Percentiles rank a stretch among this genome's conserved stretches.
phyloP scores from a whole-genome alignment of 1,140 invertebrate species.

The Batillaria attramentaria region DNA sequence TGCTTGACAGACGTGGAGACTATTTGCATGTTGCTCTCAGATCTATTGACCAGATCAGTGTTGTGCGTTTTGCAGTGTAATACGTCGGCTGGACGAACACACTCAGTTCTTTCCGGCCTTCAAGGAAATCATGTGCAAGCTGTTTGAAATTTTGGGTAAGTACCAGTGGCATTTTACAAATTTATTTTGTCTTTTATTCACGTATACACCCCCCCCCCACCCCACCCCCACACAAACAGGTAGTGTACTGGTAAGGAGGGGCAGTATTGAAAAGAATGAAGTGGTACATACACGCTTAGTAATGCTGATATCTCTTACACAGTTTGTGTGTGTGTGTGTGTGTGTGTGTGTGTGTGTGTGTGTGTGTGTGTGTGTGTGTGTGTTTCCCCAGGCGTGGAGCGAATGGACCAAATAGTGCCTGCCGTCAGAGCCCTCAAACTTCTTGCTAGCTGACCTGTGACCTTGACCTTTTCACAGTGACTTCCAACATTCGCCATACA shows the following conservation, averaged over 20 bases:
- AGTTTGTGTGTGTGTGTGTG: too few species aligned
- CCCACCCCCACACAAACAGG: background rate
- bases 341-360: background rate
- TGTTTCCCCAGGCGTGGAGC: constrained; percentile 54
- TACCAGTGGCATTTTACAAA: constrained; percentile 1
- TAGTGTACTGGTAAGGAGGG: background rate
- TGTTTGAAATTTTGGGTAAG: constrained; percentile 68
- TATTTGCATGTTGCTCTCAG: too few species aligned
- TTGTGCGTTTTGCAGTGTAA: constrained; percentile 56
- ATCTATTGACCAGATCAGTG: too few species aligned
- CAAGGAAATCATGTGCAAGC: constrained; percentile 62
- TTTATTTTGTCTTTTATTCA: background rate
- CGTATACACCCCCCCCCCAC: constrained; percentile 1
- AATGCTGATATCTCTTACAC: background rate
- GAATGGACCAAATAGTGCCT: constrained; percentile 65
- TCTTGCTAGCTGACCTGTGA: constrained; percentile 44
- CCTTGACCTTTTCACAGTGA: background rate
- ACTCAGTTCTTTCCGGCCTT: constrained; percentile 68
- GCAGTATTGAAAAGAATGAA: background rate
- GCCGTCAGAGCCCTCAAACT: constrained; percentile 65
- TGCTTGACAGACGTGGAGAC: too few species aligned
- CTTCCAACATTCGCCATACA: background rate
- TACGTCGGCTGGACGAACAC: constrained; percentile 65
- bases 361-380: background rate
- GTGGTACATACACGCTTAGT: background rate